These are phyloP conservation scores for Dipus sagitta DNA, from an alignment of 2,797 vertebrate genomes.

Conservation along the genomic window DNA sequence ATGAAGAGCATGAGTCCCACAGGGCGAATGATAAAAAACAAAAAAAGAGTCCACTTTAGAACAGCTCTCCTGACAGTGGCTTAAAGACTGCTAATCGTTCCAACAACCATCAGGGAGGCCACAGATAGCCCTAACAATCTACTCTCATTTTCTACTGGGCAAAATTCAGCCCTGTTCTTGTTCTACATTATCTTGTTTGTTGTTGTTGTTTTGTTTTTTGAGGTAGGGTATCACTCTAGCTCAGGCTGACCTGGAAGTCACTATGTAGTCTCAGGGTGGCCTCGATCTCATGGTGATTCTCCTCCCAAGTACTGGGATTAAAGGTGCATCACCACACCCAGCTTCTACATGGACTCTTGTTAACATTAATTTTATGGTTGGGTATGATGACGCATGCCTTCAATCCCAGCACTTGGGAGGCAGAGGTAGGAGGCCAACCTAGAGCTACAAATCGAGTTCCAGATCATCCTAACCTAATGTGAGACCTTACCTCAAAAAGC, in stretches of 20 bases:
- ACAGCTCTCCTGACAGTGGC: not conserved
- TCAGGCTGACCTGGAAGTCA: no score
- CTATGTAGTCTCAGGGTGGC: no score
- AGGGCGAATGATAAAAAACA: not conserved
- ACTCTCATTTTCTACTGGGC: not conserved
- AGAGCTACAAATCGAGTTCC: no score
- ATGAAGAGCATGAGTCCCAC: not conserved
- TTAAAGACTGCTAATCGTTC: not conserved
- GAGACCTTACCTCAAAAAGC: constrained; percentile 21
- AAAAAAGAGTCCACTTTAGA: not conserved
- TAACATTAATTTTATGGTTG: constrained; percentile 17
- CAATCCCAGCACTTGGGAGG: no score
- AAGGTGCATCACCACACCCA: no score
- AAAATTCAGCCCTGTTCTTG: not conserved
- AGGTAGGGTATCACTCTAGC: no score
- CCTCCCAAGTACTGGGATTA: no score
- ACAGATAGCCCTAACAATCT: not conserved
- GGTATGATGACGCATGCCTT: no score
- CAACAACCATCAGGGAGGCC: not conserved
- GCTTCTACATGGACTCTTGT: not conserved
- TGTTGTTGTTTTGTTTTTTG: no score
- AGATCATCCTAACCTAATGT: not conserved
- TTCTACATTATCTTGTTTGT: not conserved
- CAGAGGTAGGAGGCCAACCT: no score
- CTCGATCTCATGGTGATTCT: no score